Evolutionary conservation across 2,113 vertebrate species (phyloP).

Genomic region (Burhinus oedicnemus): DNA sequence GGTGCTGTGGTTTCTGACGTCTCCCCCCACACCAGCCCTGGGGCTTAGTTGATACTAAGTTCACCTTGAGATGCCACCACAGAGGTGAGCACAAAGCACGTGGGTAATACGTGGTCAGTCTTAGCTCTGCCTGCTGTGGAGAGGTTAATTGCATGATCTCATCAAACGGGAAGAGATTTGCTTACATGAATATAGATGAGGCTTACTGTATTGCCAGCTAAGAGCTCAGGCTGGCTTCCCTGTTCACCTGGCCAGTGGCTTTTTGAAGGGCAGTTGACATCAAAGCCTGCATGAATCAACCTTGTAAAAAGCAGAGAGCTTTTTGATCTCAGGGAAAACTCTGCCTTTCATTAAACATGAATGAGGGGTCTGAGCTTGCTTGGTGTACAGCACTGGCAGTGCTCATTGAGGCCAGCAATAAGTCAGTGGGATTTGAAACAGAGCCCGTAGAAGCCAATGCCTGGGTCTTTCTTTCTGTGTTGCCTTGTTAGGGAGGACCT

Average conservation of each 20-base stretch:
- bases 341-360: background rate
- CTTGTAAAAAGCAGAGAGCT: background rate
- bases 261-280: conserved; percentile 34
- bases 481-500: background rate
- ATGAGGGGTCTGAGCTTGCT: background rate
- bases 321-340: conserved; percentile 46
- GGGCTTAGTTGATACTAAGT: background rate
- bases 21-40: background rate
- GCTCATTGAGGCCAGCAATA: background rate
- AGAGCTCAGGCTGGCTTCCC: background rate
- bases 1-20: background rate
- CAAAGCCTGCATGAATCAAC: conserved; percentile 40
- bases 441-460: background rate
- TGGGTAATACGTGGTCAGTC: background rate
- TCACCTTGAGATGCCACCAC: background rate
- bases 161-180: conserved; percentile 7
- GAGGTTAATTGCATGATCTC: conserved; percentile 15
- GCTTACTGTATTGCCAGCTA: background rate
- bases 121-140: background rate
- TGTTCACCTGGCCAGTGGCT: background rate
- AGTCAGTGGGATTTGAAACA: background rate
- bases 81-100: background rate
- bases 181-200: conserved; percentile 15
- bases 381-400: background rate
- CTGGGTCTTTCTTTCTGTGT: background rate